phyloP scores from a whole-genome alignment of 2,797 vertebrate species.

The Alca torda region DNA sequence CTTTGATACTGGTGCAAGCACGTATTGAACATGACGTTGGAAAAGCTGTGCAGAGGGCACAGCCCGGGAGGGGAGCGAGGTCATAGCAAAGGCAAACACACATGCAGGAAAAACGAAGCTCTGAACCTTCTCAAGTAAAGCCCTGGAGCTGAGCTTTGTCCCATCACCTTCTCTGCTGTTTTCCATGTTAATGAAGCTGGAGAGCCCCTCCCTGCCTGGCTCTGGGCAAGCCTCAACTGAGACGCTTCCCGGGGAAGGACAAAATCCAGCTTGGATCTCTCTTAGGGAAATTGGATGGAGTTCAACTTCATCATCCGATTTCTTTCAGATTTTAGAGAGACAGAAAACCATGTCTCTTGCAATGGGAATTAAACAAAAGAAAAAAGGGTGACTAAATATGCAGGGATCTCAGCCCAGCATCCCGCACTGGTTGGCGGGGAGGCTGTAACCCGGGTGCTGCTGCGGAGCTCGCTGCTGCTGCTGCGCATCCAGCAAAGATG shows the following conservation, averaged over 20 bases:
- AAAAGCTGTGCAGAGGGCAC: not conserved
- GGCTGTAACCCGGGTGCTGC: not conserved
- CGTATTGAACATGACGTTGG: not conserved
- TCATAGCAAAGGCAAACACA: not conserved
- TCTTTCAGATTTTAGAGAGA: not conserved
- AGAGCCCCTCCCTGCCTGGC: not conserved
- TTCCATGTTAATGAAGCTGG: not conserved
- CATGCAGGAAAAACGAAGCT: not conserved
- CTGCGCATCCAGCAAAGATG: too few species aligned
- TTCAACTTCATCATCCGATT: not conserved
- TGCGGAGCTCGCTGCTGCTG: not conserved
- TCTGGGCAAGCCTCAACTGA: not conserved
- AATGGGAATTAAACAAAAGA: not conserved
- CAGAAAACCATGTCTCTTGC: not conserved
- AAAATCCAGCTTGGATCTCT: not conserved
- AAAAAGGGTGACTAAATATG: not conserved
- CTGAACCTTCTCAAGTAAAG: not conserved
- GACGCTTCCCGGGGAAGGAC: not conserved
- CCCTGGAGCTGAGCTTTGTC: not conserved
- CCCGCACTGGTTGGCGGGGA: not conserved
- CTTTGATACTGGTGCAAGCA: accelerated
- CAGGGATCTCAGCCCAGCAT: not conserved
- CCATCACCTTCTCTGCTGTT: not conserved
- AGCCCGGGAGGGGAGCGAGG: not conserved
- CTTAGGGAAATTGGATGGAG: not conserved